A percentile compares a stretch with the other conserved stretches of the same genome.
These are phyloP conservation scores for Druon quercuslanigerum DNA, from an alignment of 1,140 invertebrate genomes.

Conservation along the genomic window DNA sequence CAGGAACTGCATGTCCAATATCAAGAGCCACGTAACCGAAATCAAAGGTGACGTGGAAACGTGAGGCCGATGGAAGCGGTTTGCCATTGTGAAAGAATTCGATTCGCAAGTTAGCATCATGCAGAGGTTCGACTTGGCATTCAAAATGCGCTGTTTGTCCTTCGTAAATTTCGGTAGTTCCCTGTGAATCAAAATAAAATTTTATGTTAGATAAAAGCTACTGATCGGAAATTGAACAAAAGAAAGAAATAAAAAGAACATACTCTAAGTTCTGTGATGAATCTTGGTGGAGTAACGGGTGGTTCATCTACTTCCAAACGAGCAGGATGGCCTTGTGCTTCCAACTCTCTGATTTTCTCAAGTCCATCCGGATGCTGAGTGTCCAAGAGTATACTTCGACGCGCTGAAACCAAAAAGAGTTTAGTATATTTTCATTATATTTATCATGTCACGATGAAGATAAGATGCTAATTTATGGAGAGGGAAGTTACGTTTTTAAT, in stretches of 20 bases:
- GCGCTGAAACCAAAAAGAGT: constrained; percentile 76
- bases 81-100: constrained; percentile 95
- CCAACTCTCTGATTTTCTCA: constrained; percentile 92
- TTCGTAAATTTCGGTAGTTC: constrained; percentile 89
- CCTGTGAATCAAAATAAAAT: constrained; percentile 72
- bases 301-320: constrained; percentile 89
- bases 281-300: constrained; percentile 85
- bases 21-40: constrained; percentile 97
- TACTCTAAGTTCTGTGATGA: constrained; percentile 85
- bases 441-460: background rate
- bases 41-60: constrained; percentile 95
- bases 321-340: constrained; percentile 86
- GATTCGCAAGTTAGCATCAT: constrained; percentile 92
- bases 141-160: constrained; percentile 93
- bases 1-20: constrained; percentile 91
- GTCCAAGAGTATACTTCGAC: constrained; percentile 90
- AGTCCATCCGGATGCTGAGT: constrained; percentile 95
- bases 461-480: background rate
- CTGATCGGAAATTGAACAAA: background rate
- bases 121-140: constrained; percentile 92
- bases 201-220: background rate
- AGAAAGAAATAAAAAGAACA: constrained; percentile 34
- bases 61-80: constrained; percentile 88
- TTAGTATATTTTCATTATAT: background rate
- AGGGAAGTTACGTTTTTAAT: background rate